These are phyloP conservation scores for Oophaga pumilio DNA, from an alignment of 2,113 vertebrate species.

Conservation along the genomic window DNA sequence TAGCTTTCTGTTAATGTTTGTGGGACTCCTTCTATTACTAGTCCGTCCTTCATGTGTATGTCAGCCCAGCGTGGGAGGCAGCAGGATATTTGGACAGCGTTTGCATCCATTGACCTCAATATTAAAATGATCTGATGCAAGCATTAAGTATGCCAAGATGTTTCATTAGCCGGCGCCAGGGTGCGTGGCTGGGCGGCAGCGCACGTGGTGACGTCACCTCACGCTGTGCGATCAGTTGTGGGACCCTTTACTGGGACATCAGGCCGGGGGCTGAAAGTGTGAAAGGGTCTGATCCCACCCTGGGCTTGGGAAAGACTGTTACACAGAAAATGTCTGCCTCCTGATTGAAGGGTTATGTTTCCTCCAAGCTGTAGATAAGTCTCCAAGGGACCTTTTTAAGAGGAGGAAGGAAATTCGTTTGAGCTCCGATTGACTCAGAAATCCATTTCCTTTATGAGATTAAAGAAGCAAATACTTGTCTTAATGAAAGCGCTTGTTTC, in stretches of 20 bases:
- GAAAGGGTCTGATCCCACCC: background rate
- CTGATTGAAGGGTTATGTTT: background rate
- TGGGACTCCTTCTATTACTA: too few relatives aligned
- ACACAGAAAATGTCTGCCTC: background rate
- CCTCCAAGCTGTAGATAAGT: background rate
- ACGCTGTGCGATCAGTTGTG: background rate
- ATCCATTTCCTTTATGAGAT: constrained; percentile 41
- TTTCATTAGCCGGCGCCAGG: background rate
- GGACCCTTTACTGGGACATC: too few relatives aligned
- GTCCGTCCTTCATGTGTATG: too few relatives aligned
- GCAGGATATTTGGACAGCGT: background rate
- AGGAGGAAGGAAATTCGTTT: constrained; percentile 42
- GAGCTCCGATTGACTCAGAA: constrained; percentile 22
- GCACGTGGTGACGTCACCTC: background rate
- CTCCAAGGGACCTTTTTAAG: constrained; percentile 26
- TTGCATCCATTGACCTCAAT: constrained; percentile 5
- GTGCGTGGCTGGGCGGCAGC: background rate
- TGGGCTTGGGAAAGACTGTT: background rate
- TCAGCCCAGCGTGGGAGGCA: background rate
- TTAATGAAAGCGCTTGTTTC: background rate
- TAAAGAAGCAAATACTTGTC: constrained; percentile 15
- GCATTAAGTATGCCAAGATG: background rate
- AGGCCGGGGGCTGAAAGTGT: background rate
- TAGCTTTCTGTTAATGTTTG: too few relatives aligned
- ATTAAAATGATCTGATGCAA: background rate